phyloP scores from a whole-genome alignment of 2,797 vertebrate species.

The Labroides dimidiatus region DNA sequence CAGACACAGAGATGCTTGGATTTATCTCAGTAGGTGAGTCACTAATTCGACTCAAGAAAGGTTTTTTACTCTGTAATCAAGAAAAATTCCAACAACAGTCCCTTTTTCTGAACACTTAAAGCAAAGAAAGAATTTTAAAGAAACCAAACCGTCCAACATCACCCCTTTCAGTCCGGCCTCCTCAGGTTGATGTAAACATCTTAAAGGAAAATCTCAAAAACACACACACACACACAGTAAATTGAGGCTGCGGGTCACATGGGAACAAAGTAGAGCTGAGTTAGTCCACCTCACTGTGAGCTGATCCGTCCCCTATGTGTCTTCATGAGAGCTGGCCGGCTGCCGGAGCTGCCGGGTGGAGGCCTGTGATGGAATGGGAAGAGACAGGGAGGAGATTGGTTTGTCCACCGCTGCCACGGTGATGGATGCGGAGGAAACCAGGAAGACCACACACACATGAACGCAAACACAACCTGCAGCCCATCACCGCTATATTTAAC shows the following conservation, averaged over 20 bases:
- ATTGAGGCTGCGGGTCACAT: slow-evolving; percentile 4
- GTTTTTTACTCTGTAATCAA: too few relatives aligned
- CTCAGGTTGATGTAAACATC: too few relatives aligned
- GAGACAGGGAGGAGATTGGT: slow-evolving; percentile 75
- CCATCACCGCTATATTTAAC: slow-evolving; percentile 50
- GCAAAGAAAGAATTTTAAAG: too few relatives aligned
- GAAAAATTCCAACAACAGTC: too few relatives aligned
- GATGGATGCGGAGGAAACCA: slow-evolving; percentile 69
- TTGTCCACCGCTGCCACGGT: slow-evolving; percentile 65
- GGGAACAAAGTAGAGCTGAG: slow-evolving; percentile 9
- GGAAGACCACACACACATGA: slow-evolving; percentile 34
- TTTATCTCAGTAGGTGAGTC: too few relatives aligned
- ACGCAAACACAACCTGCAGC: slow-evolving; percentile 34
- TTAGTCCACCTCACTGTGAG: slow-evolving; percentile 24
- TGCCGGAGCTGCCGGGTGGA: slow-evolving; percentile 52
- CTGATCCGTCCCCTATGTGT: slow-evolving; percentile 26
- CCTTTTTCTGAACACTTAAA: too few relatives aligned
- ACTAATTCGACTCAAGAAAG: too few relatives aligned
- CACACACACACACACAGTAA: not conserved
- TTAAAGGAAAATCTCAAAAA: too few relatives aligned
- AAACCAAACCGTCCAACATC: too few relatives aligned
- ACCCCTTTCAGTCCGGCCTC: too few relatives aligned
- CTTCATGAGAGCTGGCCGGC: slow-evolving; percentile 44
- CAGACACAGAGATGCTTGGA: too few relatives aligned
- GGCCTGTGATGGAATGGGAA: slow-evolving; percentile 62